Evolutionary conservation across 2,797 vertebrate species (phyloP), one percentile per base, ranked within the genome.

Genomic region (Peromyscus nudipes): DNA sequence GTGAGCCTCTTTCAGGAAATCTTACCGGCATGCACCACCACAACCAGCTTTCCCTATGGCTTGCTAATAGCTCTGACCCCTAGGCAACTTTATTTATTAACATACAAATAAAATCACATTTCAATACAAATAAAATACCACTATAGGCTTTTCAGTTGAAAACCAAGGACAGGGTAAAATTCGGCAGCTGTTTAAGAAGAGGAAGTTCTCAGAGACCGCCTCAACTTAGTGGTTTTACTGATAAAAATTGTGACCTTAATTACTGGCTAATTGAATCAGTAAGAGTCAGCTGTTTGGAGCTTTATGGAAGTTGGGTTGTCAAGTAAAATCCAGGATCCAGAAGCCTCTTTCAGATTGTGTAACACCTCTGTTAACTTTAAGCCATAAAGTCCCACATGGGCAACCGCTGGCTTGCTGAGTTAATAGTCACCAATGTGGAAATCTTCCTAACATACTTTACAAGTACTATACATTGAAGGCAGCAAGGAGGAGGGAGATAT

Each of bases 171-270:
- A 89, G 31, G 46, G n/a, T 75, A 96, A 67, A 90, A 81, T 21
- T 46, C n/a, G 55, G 4, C 52, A 95, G 62, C 52, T 60, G 23
- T 31, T 31, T 87, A 62, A 76, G 43, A 57, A 83, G 46, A 94
- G 12, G 52, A 71, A 43, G 52, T 85, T 57, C 5, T 91, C 65
- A 67, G 31, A 64, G 0, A 1, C 23, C 89, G 7, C 29, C 43
- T 93, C n/a, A 37, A 46, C 60, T 43, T 55, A 93, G 79, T 96
- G 23, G 29, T 93, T 37, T 83, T 37, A 83, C 55, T 69, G 46
- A 40, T 55, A 81, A 92, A 89, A 80, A 29, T 84, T 87, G 13
- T 93, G 46, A 14, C 52, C 49, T 95, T 93, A 67, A 67, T 82
- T 84, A 27, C 25, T 43, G 46, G 43, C 14, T 67, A 77, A 65